phyloP scores from a whole-genome alignment of 2,888 invertebrate species.

The Drosophila ustulata region DNA sequence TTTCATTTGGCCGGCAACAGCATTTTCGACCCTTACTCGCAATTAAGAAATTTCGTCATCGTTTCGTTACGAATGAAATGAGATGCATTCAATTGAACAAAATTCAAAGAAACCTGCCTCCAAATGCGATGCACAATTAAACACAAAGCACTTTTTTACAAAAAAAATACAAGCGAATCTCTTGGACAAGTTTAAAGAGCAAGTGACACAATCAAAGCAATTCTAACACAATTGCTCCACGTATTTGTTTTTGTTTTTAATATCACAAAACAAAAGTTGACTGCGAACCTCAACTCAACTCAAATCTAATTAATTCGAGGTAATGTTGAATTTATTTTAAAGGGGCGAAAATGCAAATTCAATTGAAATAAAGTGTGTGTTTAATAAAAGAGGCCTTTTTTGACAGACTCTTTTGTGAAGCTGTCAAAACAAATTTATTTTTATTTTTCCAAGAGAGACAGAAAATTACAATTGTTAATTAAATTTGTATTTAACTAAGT shows the following conservation, averaged over 20 bases:
- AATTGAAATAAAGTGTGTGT: neutral
- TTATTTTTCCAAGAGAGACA: too few species aligned
- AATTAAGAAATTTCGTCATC: conserved; percentile 70
- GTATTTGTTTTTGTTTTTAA: neutral
- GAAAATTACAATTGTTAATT: too few species aligned
- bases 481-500: too few species aligned
- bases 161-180: conserved; percentile 1
- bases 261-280: neutral
- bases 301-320: neutral
- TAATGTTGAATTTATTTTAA: neutral
- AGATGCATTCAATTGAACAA: conserved; percentile 76
- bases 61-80: conserved; percentile 72
- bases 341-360: neutral
- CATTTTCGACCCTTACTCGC: conserved; percentile 24
- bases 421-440: too few species aligned
- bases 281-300: neutral
- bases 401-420: too few species aligned
- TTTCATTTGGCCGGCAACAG: conserved; percentile 9
- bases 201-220: conserved; percentile 16
- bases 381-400: neutral
- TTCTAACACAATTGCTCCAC: neutral
- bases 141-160: conserved; percentile 13
- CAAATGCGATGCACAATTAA: conserved; percentile 42
- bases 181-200: conserved; percentile 2
- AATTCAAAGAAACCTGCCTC: conserved; percentile 40